These are phyloP conservation scores for Amorpha juglandis DNA, from an alignment of 2,888 invertebrate genomes.

Conservation along the genomic window DNA sequence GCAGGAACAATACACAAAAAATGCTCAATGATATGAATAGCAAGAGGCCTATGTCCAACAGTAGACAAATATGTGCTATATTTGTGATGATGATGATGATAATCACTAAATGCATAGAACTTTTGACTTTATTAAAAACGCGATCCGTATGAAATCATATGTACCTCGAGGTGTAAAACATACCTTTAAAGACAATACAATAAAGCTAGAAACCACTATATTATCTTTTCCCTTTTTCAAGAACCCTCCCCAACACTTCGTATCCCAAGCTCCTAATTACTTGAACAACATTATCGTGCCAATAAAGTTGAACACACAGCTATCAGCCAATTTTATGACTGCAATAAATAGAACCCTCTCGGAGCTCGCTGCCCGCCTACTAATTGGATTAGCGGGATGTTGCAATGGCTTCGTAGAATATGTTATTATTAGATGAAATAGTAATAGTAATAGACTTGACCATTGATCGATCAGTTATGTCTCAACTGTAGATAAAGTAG, in stretches of 20 bases:
- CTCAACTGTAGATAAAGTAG: neutral
- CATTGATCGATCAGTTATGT: neutral
- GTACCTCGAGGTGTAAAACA: too few relatives aligned
- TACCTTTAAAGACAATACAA: neutral
- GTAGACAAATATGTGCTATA: too few relatives aligned
- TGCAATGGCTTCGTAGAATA: constrained; percentile 15
- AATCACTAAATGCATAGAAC: too few relatives aligned
- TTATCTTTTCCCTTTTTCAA: neutral
- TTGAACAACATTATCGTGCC: neutral
- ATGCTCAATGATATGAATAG: too few relatives aligned
- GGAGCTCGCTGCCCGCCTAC: neutral
- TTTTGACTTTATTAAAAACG: too few relatives aligned
- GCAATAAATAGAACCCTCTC: neutral
- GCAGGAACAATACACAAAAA: too few relatives aligned
- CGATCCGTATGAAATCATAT: too few relatives aligned
- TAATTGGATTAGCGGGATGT: constrained; percentile 22
- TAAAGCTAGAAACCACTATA: neutral
- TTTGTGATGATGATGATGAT: too few relatives aligned
- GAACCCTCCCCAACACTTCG: neutral
- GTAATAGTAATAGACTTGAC: neutral
- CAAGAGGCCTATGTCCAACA: too few relatives aligned
- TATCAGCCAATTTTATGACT: constrained; percentile 7
- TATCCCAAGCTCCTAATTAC: neutral
- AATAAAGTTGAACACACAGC: neutral
- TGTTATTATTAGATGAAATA: neutral